Conservation (phyloP, 2,113 vertebrate genomes). For the Garra rufa region DNA sequence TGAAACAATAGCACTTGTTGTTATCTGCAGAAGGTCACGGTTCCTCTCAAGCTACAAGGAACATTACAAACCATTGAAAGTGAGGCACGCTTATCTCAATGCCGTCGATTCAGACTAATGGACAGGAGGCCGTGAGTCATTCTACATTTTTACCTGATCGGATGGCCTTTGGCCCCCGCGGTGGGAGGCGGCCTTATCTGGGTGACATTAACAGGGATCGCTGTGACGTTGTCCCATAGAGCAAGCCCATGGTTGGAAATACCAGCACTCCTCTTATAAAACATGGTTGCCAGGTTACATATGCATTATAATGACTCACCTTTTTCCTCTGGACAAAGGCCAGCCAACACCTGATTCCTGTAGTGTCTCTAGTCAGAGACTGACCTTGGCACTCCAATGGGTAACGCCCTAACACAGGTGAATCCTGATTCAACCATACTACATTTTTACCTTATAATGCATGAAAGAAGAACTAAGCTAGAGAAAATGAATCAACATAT, state of each 20-base stretch:
- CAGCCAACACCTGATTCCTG: constrained; percentile 41
- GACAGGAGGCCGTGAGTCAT: constrained; percentile 20
- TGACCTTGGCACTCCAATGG: neutral
- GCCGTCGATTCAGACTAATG: constrained; percentile 1
- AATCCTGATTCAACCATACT: neutral
- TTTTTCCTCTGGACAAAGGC: constrained; percentile 39
- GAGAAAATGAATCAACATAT: neutral
- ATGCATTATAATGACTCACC: constrained; percentile 26
- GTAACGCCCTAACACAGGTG: constrained; percentile 29
- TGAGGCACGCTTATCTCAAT: constrained; percentile 19
- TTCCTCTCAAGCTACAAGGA: constrained; percentile 29
- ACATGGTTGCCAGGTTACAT: constrained; percentile 13
- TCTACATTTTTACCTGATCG: constrained; percentile 8
- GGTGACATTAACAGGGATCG: constrained; percentile 45
- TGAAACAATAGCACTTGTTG: constrained; percentile 25
- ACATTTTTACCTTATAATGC: neutral
- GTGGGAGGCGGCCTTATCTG: constrained; percentile 42
- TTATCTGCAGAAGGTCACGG: constrained; percentile 32
- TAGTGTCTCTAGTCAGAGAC: constrained; percentile 12
- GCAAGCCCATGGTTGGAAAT: neutral
- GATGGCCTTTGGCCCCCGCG: constrained; percentile 34
- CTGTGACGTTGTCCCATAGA: constrained; percentile 8
- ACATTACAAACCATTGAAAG: constrained; percentile 22
- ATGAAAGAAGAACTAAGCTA: neutral
- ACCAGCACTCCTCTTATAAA: constrained; percentile 26